Evolutionary conservation across 1,140 invertebrate genomes (phyloP), one percentile per base, ranked within the genome.

Genomic region (Sycophila sp.): DNA sequence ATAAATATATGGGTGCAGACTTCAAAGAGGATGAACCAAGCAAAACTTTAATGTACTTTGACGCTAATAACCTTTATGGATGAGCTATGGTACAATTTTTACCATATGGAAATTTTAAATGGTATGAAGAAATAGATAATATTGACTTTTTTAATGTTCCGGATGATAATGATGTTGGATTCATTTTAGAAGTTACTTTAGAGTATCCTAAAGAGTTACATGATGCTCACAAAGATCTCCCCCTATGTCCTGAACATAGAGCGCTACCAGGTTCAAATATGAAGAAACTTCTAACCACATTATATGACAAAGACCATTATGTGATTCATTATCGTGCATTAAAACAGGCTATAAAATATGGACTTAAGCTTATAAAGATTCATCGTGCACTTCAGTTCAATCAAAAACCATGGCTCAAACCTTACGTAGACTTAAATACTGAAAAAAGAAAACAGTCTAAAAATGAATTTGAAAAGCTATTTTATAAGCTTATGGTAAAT

Each of bases 371-470:
- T 4, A 78, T 67, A 51, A 82, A 79, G 71, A 69, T 86, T 26
- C 73, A 85, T 66, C 67, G 76, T 69, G 73, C 80, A 34, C 67
- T 86, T 55, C 73, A 75, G 72, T 85, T 86, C 75, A 72, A 78
- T 60, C 81, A 87, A 74, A 69, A 53, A 24, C n/a, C 49, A 64
- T 85, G 81, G 78, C 40, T 86, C n/a, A 73, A 78, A 70, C 38
- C 66, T 11, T 83, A 84, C 58, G 84, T 85, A 36, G 81, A 84
- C 19, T 65, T 84, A 13, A 86, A 85, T 78, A 84, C 78, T 28
- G 63, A 76, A 55, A 56, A 77, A 36, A 63, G 82, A 73, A 58
- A 75, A 66, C 30, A 76, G 62, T 73, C 73, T 17, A 74, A 69
- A 34, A 76, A 75, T 73, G 65, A 77, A 28, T 82, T 81, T 74